phyloP scores from a whole-genome alignment of 2,797 vertebrate genomes.

The Adelosebastes latens region DNA sequence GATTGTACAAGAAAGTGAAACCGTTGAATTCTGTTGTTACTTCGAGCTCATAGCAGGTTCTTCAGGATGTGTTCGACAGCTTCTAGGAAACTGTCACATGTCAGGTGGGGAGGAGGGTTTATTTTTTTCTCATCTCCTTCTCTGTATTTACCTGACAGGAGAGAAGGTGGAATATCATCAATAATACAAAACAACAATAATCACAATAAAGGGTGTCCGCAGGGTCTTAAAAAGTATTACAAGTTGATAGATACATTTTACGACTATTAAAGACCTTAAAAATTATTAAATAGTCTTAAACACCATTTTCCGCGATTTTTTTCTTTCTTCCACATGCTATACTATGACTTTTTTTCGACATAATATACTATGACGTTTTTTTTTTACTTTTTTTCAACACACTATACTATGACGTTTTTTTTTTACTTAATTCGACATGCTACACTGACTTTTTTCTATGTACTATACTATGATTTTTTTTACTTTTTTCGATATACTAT shows the following conservation, averaged over 20 bases:
- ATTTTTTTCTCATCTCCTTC: slow-evolving; percentile 90
- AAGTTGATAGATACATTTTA: no score
- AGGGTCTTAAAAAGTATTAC: not conserved
- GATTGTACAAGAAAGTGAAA: not conserved
- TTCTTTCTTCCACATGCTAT: no score
- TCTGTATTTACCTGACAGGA: slow-evolving; percentile 92
- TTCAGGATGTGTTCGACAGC: slow-evolving; percentile 92
- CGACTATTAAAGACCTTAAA: no score
- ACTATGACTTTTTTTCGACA: no score
- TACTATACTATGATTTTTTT: no score
- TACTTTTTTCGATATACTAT: no score
- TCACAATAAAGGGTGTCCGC: not conserved
- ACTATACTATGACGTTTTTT: no score
- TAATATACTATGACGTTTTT: no score
- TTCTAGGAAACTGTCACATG: slow-evolving; percentile 89
- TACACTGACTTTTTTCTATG: no score
- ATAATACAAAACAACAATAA: not conserved
- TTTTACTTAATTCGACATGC: no score
- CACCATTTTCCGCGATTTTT: not conserved
- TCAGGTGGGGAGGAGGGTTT: slow-evolving; percentile 87
- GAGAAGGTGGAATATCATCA: not conserved
- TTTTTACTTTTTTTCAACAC: no score
- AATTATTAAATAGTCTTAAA: not conserved
- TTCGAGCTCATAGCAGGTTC: slow-evolving; percentile 79
- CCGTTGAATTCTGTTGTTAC: fast-evolving